Percentiles rank a stretch among this genome's conserved stretches.
phyloP scores from a whole-genome alignment of 2,797 vertebrate species.

The Acridotheres tristis region DNA sequence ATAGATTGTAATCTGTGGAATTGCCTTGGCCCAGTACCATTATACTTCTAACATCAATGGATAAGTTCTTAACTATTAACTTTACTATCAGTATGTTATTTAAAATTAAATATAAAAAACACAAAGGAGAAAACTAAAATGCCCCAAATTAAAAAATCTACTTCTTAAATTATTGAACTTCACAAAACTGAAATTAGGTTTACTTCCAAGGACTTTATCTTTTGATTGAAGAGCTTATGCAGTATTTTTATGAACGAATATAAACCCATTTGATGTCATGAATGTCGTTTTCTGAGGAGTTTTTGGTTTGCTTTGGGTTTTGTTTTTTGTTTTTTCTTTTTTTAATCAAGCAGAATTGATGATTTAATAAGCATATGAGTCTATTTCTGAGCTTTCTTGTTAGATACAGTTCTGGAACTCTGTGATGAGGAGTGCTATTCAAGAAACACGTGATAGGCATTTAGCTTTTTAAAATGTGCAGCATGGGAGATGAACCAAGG shows the following conservation, averaged over 20 bases:
- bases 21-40: neutral
- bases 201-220: constrained; percentile 5
- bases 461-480: constrained; percentile 30
- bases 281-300: neutral
- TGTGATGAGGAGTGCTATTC: neutral
- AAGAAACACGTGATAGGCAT: constrained; percentile 20
- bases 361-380: neutral
- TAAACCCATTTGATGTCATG: neutral
- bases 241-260: neutral
- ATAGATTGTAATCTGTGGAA: neutral
- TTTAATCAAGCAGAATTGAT: neutral
- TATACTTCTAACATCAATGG: neutral
- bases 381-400: constrained; percentile 16
- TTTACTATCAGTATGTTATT: neutral
- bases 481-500: constrained; percentile 45
- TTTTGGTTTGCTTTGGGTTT: neutral
- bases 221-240: neutral
- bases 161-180: neutral
- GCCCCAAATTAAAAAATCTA: neutral
- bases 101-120: neutral
- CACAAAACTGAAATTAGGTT: neutral
- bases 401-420: constrained; percentile 17
- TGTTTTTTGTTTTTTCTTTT: neutral
- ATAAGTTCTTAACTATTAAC: neutral
- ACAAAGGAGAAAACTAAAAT: neutral